Conservation (phyloP, 2,888 invertebrate genomes). For the Acrocyrtus sp. region DNA sequence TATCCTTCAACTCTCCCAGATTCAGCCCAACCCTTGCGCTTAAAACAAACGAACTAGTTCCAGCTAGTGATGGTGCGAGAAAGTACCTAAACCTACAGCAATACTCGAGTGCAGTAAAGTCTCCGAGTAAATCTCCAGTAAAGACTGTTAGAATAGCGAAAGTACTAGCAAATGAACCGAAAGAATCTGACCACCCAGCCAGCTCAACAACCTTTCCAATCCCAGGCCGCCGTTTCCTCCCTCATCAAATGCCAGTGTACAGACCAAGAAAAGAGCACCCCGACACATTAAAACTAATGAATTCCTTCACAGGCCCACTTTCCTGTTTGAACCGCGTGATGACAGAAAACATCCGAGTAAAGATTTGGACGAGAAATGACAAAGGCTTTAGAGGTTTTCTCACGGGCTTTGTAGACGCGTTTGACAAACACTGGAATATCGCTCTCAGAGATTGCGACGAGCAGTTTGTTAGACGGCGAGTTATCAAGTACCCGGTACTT, state of each 20-base stretch:
- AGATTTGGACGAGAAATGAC: conserved; percentile 81
- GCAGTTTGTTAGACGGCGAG: conserved; percentile 75
- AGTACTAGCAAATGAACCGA: background rate
- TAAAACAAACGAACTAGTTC: background rate
- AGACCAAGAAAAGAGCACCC: conserved; percentile 53
- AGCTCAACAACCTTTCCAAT: conserved; percentile 51
- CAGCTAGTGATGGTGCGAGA: conserved; percentile 4
- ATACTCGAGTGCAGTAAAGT: conserved; percentile 44
- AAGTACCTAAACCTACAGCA: conserved; percentile 49
- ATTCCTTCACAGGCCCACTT: conserved; percentile 49
- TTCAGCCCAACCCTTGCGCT: conserved; percentile 48
- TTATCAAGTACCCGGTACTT: conserved; percentile 39
- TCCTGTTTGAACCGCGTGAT: conserved; percentile 47
- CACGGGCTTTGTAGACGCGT: conserved; percentile 82
- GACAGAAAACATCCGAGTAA: conserved; percentile 40
- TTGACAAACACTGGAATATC: conserved; percentile 95
- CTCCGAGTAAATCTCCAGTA: conserved; percentile 37
- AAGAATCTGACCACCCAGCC: background rate
- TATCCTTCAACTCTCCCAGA: conserved; percentile 41
- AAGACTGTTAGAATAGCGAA: conserved; percentile 14
- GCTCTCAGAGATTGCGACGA: conserved; percentile 85
- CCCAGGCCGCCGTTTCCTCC: conserved; percentile 59
- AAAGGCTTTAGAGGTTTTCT: conserved; percentile 80
- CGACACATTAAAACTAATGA: conserved; percentile 57
- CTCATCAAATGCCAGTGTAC: conserved; percentile 60